These are phyloP conservation scores for Antheraea mylitta DNA, from an alignment of 1,140 invertebrate genomes.

Conservation along the genomic window DNA sequence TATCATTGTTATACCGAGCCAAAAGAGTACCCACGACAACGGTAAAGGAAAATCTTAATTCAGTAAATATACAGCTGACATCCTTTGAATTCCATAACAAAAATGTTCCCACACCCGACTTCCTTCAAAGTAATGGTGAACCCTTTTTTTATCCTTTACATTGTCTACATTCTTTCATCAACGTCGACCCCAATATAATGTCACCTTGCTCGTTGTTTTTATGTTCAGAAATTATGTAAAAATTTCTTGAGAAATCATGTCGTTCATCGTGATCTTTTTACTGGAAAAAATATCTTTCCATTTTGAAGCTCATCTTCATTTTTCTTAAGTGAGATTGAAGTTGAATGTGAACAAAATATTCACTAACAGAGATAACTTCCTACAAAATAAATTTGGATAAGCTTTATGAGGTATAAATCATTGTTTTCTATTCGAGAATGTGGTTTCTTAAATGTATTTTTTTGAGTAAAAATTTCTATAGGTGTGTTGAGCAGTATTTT, in stretches of 20 bases:
- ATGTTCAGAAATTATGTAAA: not conserved
- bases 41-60: conserved; percentile 1
- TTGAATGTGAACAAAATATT: not conserved
- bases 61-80: not conserved
- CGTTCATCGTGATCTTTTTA: not conserved
- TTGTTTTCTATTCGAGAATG: too few relatives aligned
- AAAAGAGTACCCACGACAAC: not conserved
- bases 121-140: not conserved
- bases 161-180: conserved; percentile 4
- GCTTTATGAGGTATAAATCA: not conserved
- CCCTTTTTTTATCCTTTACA: not conserved
- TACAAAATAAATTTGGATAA: not conserved
- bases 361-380: not conserved
- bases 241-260: not conserved
- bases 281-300: not conserved
- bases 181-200: not conserved
- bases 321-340: not conserved
- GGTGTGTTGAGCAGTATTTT: too few relatives aligned
- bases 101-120: not conserved
- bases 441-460: too few relatives aligned
- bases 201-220: not conserved
- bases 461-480: too few relatives aligned
- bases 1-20: not conserved
- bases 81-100: conserved; percentile 3
- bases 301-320: not conserved